Evolutionary conservation across 2,797 vertebrate genomes (phyloP).

Genomic region (Muraenolepis orangiensis): DNA sequence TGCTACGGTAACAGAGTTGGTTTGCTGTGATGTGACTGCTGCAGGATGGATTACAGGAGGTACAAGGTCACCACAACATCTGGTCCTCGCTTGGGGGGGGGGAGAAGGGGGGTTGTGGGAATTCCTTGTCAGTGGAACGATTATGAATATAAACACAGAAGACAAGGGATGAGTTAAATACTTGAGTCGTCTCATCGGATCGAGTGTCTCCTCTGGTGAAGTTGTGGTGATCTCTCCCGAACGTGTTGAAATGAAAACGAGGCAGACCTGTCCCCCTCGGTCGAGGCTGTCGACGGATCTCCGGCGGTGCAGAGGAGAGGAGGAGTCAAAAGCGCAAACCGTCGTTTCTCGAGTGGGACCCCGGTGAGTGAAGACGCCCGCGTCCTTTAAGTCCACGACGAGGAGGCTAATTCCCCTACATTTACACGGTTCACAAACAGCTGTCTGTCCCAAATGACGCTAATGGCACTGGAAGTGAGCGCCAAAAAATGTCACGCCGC

Average conservation of each 20-base stretch:
- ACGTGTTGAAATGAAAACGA: neutral
- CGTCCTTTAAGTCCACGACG: constrained; percentile 22
- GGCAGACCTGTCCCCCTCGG: neutral
- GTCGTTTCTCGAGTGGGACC: neutral
- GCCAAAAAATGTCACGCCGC: too few relatives aligned
- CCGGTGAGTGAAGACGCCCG: neutral
- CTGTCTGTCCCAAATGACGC: neutral
- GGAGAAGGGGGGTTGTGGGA: neutral
- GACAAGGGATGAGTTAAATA: neutral
- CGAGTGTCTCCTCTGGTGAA: neutral
- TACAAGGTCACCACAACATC: constrained; percentile 15
- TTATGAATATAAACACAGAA: neutral
- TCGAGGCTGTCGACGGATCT: neutral
- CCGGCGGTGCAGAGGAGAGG: neutral
- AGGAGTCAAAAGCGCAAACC: neutral
- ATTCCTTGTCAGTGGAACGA: neutral
- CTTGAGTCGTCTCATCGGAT: neutral
- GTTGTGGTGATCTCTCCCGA: neutral
- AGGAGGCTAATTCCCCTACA: constrained; percentile 24
- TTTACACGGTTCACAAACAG: neutral
- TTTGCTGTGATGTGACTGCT: constrained; percentile 8
- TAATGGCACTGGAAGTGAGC: neutral
- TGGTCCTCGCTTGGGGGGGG: neutral
- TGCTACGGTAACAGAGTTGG: neutral
- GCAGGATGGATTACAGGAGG: constrained; percentile 20